Conservation (phyloP, 2,113 vertebrate species). For the Daphoenositta chrysoptera region DNA sequence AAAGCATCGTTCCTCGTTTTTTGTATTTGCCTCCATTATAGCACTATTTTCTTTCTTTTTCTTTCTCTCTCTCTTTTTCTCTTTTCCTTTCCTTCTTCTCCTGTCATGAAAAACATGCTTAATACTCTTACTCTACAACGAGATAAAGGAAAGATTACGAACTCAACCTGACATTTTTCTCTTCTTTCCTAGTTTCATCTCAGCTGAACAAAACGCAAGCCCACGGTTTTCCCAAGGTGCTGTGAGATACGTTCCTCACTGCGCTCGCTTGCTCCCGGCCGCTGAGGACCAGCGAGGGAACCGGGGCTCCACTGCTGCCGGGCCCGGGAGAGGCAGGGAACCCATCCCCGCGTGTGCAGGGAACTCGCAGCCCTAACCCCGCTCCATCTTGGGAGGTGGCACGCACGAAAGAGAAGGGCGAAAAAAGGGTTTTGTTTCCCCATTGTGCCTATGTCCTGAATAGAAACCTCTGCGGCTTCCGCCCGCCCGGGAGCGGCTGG, state of each 20-base stretch:
- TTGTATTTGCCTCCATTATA: neutral
- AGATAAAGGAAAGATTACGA: neutral
- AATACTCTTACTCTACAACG: neutral
- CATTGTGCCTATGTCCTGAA: neutral
- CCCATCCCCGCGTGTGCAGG: neutral
- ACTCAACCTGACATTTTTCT: neutral
- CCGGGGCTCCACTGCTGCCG: neutral
- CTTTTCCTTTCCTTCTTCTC: neutral
- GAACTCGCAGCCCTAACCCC: neutral
- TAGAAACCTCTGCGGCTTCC: neutral
- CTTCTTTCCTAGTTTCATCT: neutral
- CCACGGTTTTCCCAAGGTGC: neutral
- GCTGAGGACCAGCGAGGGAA: neutral
- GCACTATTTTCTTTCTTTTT: fast-evolving
- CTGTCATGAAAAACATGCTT: neutral
- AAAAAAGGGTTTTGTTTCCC: neutral
- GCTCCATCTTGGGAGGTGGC: neutral
- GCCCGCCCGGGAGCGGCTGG: neutral
- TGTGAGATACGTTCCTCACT: neutral
- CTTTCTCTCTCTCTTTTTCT: neutral
- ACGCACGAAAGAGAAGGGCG: neutral
- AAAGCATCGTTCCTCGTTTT: neutral
- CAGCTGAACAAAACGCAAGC: neutral
- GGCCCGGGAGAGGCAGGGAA: neutral
- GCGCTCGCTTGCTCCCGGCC: neutral